Base-by-base conservation (phyloP, 2,113 vertebrate genomes). In the Stomatorhinus ivindoensis region DNA sequence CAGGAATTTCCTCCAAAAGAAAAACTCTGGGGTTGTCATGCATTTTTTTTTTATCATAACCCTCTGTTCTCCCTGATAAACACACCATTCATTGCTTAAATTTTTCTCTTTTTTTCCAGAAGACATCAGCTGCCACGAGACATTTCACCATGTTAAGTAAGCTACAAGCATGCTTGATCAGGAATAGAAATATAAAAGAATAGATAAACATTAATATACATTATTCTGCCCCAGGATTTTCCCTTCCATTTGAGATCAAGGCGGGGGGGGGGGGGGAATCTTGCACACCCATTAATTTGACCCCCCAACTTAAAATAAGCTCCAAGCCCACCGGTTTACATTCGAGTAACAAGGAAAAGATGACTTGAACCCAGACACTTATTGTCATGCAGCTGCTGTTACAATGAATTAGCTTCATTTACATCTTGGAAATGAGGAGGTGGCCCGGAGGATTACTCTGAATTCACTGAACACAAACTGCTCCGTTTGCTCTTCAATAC, bases 291-390 rank as follows among this genome's bases (percentile, higher is more conserved):
- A 61, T 61, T 44, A 31, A 21, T 50, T 39, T 19, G 6, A 9
- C 19, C 55, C 35, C 90, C 90, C 21, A 47, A 84, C 42, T 39
- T 11, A 53, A 61, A 46, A 69, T 46, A 87, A 39, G 19, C 3
- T 76, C 13, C 13, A 61, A 87, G 35, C 31, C 39, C 69, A 55
- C 94, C 7, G 17, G 48, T 55, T 51, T 87, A 87, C 93, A 91
- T 50, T 92, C 87, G 89, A 90, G 94, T 90, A 92, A 93, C 93
- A 94, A 69, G 91, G 89, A 92, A 92, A 94, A 93, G 93, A 24
- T 13, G 1, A 51, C 69, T 46, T 44, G 42, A 27, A 53, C 31
- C 35, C 24, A 9, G 39, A 87, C 88, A 47, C 55, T 48, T 44
- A 73, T 88, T 83, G 80, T 47, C 35, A 89, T 46, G 80, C 88